A percentile compares a stretch with the other conserved stretches of the same genome.
phyloP scores from a whole-genome alignment of 2,888 invertebrate genomes.

The Macropis europaea region DNA sequence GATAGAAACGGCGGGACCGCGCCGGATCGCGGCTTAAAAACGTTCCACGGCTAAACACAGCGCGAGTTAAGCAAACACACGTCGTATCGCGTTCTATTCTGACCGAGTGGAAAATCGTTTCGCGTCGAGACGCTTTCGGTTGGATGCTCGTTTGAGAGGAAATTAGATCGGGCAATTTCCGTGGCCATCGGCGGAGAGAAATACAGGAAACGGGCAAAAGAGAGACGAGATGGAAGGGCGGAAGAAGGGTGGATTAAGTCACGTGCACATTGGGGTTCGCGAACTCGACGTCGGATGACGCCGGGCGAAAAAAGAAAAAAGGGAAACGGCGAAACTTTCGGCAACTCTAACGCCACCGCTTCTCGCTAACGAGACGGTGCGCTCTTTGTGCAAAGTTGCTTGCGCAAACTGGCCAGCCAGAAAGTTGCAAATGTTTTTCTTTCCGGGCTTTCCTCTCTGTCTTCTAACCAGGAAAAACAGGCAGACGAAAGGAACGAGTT shows the following conservation, averaged over 20 bases:
- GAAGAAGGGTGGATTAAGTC: constrained; percentile 17
- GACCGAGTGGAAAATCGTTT: constrained; percentile 49
- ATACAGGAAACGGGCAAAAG: not conserved
- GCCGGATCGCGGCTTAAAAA: not conserved
- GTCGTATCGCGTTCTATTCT: constrained; percentile 37
- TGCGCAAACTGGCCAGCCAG: constrained; percentile 10
- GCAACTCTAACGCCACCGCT: not conserved
- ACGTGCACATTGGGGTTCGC: not conserved
- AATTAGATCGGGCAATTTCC: constrained; percentile 61
- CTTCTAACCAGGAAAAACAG: not conserved
- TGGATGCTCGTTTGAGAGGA: constrained; percentile 46
- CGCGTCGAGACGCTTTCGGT: constrained; percentile 33
- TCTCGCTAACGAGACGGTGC: constrained; percentile 30
- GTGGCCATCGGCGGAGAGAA: constrained; percentile 8
- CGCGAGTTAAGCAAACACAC: constrained; percentile 33
- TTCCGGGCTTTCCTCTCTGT: not conserved
- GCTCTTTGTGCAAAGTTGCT: constrained; percentile 9
- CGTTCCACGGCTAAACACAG: constrained; percentile 13
- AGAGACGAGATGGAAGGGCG: not conserved
- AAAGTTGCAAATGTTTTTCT: constrained; percentile 30
- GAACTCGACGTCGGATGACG: not conserved
- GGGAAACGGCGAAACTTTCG: constrained; percentile 7
- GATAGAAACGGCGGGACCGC: not conserved
- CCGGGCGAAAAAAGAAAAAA: not conserved
- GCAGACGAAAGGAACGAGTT: not conserved